phyloP scores from a whole-genome alignment of 2,888 invertebrate genomes.

The Marasmarcha lunaedactyla region DNA sequence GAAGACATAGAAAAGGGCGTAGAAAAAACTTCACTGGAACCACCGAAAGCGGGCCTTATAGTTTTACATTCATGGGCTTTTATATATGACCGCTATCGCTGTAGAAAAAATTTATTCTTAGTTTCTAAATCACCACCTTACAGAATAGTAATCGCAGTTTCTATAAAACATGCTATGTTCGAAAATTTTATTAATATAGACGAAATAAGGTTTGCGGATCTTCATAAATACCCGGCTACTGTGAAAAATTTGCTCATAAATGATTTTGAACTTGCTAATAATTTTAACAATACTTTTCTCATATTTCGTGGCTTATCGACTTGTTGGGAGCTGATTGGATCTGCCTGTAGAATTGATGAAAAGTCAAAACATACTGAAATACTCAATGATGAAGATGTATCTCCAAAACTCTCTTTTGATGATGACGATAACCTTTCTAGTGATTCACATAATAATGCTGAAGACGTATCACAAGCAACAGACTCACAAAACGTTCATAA shows the following conservation, averaged over 20 bases:
- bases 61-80: slow-evolving; percentile 45
- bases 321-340: slow-evolving; percentile 57
- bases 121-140: slow-evolving; percentile 35
- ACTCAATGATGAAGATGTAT: slow-evolving; percentile 5
- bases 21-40: slow-evolving; percentile 27
- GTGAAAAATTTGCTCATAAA: slow-evolving; percentile 47
- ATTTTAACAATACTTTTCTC: slow-evolving; percentile 43
- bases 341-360: slow-evolving; percentile 33
- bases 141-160: slow-evolving; percentile 47
- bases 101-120: slow-evolving; percentile 43
- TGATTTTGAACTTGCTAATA: no score
- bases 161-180: slow-evolving; percentile 30
- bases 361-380: slow-evolving; percentile 10
- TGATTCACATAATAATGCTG: neutral
- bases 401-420: neutral
- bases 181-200: slow-evolving; percentile 42
- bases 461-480: neutral
- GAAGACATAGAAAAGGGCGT: slow-evolving; percentile 26
- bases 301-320: slow-evolving; percentile 44
- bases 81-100: slow-evolving; percentile 42
- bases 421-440: neutral
- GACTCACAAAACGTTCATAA: neutral
- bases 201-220: slow-evolving; percentile 36
- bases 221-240: slow-evolving; percentile 41
- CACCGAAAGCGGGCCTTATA: slow-evolving; percentile 36